phyloP scores from a whole-genome alignment of 2,797 vertebrate genomes.

The Gambelia wislizenii region DNA sequence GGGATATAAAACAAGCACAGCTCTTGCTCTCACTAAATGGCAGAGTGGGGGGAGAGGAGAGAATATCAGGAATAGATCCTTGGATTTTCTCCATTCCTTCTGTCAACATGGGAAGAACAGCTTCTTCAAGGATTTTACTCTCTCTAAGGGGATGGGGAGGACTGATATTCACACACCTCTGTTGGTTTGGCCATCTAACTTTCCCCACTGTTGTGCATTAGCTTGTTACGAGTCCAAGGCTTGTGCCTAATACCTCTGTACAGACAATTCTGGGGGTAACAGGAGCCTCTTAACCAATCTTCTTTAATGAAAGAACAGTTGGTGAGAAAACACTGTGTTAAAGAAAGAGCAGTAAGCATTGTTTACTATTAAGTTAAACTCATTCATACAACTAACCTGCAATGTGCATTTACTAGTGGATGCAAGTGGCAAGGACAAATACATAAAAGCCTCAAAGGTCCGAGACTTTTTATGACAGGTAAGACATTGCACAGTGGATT shows the following conservation, averaged over 20 bases:
- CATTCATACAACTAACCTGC: conserved; percentile 82
- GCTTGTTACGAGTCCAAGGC: no score
- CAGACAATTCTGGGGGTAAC: neutral
- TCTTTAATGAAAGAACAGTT: neutral
- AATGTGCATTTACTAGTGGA: conserved; percentile 95
- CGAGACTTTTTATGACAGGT: conserved; percentile 94
- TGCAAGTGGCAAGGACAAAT: conserved; percentile 92
- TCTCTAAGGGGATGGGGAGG: neutral
- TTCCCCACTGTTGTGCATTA: neutral
- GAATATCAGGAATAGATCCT: neutral
- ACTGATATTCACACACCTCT: no score
- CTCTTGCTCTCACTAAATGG: neutral
- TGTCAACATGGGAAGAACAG: neutral
- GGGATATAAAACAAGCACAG: neutral
- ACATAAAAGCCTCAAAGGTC: conserved; percentile 99
- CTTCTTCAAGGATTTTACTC: neutral
- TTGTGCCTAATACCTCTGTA: neutral
- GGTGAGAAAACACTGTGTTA: no score
- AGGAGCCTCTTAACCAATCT: neutral
- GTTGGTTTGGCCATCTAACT: neutral
- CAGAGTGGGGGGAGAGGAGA: no score
- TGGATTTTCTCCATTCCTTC: neutral
- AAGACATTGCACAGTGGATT: conserved; percentile 96
- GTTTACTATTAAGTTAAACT: neutral
- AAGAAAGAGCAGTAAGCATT: neutral